A percentile compares a stretch with the other conserved stretches of the same genome.
Evolutionary conservation across 2,113 vertebrate species (phyloP).

Genomic region (Mola mola): DNA sequence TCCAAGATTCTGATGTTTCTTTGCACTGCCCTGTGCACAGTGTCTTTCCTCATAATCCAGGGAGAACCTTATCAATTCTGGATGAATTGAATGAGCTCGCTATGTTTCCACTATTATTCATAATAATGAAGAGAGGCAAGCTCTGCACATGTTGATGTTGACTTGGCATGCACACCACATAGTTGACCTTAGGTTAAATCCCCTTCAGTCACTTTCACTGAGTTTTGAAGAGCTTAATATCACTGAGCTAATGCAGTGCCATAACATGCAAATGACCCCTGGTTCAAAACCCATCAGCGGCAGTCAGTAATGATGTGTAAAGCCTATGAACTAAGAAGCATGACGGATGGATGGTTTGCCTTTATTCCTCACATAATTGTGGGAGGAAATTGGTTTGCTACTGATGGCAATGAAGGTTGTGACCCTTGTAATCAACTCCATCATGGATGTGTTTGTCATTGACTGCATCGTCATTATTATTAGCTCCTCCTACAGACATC

Average conservation of each 20-base stretch:
- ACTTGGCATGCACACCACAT: conserved; percentile 15
- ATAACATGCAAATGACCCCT: conserved; percentile 55
- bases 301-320: conserved; percentile 45
- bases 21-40: too few relatives aligned
- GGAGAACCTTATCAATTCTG: too few relatives aligned
- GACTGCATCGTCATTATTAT: conserved; percentile 15
- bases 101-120: too few relatives aligned
- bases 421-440: conserved; percentile 51
- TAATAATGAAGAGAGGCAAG: not conserved
- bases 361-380: conserved; percentile 16
- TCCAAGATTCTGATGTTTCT: too few relatives aligned
- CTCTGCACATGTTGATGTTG: conserved; percentile 8
- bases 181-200: conserved; percentile 51
- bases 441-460: conserved; percentile 22
- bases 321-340: conserved; percentile 50
- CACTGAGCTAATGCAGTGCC: conserved; percentile 34
- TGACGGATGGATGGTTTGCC: not conserved
- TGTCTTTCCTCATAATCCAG: too few relatives aligned
- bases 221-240: conserved; percentile 10
- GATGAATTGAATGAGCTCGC: too few relatives aligned
- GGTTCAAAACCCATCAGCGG: conserved; percentile 18
- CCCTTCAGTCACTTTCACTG: conserved; percentile 24
- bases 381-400: conserved; percentile 29
- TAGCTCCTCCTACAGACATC: conserved; percentile 11
- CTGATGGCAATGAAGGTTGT: conserved; percentile 41